phyloP scores from a whole-genome alignment of 2,888 invertebrate species.

The Heliconius cydno region DNA sequence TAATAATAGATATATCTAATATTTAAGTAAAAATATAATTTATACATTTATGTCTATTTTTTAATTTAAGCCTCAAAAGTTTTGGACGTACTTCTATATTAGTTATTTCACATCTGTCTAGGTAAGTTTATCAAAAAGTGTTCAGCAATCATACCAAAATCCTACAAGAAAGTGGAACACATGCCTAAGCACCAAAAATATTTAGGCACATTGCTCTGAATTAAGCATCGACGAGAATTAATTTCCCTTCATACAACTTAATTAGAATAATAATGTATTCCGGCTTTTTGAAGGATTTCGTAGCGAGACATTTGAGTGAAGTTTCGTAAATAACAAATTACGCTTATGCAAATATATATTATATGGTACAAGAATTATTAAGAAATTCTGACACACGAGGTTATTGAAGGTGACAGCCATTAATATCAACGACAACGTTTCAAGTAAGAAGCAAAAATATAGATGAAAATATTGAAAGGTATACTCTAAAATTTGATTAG shows the following conservation, averaged over 20 bases:
- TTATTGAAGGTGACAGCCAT: background rate
- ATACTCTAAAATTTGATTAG: too few species aligned
- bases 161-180: background rate
- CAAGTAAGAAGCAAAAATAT: background rate
- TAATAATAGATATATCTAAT: too few species aligned
- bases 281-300: slow-evolving; percentile 40
- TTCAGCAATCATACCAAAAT: background rate
- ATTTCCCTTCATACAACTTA: slow-evolving; percentile 51
- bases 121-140: background rate
- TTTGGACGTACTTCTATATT: too few species aligned
- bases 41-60: too few species aligned
- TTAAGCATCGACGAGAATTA: slow-evolving; percentile 51
- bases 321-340: slow-evolving; percentile 32
- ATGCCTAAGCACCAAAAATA: slow-evolving; percentile 46
- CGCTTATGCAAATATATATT: slow-evolving; percentile 13
- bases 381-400: background rate
- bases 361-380: background rate
- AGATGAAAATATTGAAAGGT: too few species aligned
- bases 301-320: slow-evolving; percentile 29
- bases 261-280: slow-evolving; percentile 49
- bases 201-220: slow-evolving; percentile 50
- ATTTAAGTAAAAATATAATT: too few species aligned
- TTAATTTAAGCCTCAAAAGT: too few species aligned
- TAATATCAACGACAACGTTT: background rate
- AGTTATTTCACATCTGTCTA: too few species aligned